Evolutionary conservation across 2,888 invertebrate genomes (phyloP).

Genomic region (Pseudanteris insignis): DNA sequence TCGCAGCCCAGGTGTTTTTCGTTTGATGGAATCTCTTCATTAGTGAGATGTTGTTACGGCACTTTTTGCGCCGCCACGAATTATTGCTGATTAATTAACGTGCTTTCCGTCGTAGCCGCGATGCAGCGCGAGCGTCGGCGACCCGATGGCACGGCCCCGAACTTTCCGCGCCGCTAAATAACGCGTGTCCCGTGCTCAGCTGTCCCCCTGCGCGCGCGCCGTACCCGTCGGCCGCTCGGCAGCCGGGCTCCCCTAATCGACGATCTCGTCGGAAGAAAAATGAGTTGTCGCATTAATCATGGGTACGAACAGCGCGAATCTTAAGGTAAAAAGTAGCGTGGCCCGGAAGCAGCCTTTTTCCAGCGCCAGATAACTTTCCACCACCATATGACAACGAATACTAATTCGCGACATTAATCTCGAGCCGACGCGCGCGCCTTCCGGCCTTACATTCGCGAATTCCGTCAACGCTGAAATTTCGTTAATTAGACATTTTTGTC

Average conservation of each 20-base stretch:
- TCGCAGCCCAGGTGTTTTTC: constrained; percentile 18
- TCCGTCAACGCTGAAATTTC: too few relatives aligned
- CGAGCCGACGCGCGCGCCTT: constrained; percentile 43
- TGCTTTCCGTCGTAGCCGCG: too few relatives aligned
- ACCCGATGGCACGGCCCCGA: too few relatives aligned
- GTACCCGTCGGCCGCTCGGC: too few relatives aligned
- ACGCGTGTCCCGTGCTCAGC: too few relatives aligned
- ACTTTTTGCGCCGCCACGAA: constrained; percentile 12
- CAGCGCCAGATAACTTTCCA: constrained; percentile 54
- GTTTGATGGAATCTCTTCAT: constrained; percentile 16
- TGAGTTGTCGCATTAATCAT: constrained; percentile 63
- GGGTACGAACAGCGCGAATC: constrained; percentile 58
- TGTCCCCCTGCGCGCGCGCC: too few relatives aligned
- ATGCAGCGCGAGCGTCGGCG: too few relatives aligned
- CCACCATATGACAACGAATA: constrained; percentile 64
- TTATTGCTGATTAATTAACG: constrained; percentile 19
- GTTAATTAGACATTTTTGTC: too few relatives aligned
- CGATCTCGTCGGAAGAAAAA: constrained; percentile 58
- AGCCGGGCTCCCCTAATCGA: constrained; percentile 55
- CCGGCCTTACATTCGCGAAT: too few relatives aligned
- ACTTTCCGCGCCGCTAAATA: too few relatives aligned
- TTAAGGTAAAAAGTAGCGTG: constrained; percentile 43
- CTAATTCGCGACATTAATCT: constrained; percentile 64
- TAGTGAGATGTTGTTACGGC: constrained; percentile 20
- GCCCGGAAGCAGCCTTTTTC: constrained; percentile 34